phyloP scores from a whole-genome alignment of 23 tunicate genomes.

The Ascidia mentula region DNA sequence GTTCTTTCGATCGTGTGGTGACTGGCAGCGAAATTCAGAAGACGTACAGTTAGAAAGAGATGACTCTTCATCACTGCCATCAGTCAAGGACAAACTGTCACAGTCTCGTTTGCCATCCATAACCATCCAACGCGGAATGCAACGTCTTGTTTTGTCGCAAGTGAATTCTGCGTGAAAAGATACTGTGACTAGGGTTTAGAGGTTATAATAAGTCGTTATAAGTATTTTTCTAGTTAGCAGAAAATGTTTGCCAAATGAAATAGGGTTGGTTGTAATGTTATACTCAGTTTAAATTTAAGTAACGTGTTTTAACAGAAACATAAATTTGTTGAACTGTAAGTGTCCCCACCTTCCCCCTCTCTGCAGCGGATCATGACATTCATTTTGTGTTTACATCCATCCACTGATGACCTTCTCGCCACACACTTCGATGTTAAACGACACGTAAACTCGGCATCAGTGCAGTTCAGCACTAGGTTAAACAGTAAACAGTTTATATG shows the following conservation, averaged over 20 bases:
- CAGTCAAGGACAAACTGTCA: not conserved
- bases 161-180: constrained; percentile 7
- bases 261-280: too few relatives aligned
- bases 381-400: not conserved
- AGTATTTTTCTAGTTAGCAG: too few relatives aligned
- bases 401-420: not conserved
- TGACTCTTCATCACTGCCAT: constrained; percentile 11
- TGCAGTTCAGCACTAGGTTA: not conserved
- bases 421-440: not conserved
- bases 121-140: constrained; percentile 27
- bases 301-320: too few relatives aligned
- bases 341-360: not conserved
- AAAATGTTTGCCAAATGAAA: too few relatives aligned
- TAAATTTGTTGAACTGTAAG: too few relatives aligned
- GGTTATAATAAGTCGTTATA: too few relatives aligned
- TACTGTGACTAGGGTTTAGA: too few relatives aligned
- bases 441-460: not conserved
- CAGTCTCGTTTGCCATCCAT: constrained; percentile 22
- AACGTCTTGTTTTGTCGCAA: not conserved
- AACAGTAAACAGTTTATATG: too few relatives aligned
- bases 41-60: not conserved
- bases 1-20: not conserved
- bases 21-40: not conserved
- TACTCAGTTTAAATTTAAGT: too few relatives aligned
- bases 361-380: not conserved